Conservation (phyloP, 1,140 invertebrate species). For the Lordiphosa stackelbergi region DNA sequence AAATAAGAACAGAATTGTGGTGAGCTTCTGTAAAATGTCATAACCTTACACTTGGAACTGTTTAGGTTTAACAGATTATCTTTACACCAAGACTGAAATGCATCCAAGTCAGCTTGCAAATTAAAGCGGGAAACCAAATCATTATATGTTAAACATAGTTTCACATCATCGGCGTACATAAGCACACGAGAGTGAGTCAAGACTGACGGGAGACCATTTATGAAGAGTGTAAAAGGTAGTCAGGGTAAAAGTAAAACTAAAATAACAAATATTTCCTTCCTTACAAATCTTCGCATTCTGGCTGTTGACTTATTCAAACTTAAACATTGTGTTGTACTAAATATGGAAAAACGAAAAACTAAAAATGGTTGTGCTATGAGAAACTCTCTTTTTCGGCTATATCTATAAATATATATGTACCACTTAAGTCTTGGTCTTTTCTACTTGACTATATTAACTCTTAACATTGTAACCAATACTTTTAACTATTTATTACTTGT, state of each 20-base stretch:
- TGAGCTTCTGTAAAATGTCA: no score
- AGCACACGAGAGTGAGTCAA: no score
- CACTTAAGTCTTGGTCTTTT: slow-evolving; percentile 12
- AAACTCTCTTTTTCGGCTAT: slow-evolving; percentile 46
- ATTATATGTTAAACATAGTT: no score
- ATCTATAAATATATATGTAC: slow-evolving; percentile 1
- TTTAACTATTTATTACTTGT: slow-evolving; percentile 33
- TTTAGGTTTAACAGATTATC: no score
- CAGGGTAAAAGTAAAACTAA: slow-evolving; percentile 46
- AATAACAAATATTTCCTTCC: slow-evolving; percentile 14
- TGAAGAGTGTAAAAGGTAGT: slow-evolving; percentile 53
- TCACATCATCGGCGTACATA: no score
- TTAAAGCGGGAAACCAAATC: no score
- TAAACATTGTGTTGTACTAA: slow-evolving; percentile 8
- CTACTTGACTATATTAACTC: slow-evolving; percentile 1
- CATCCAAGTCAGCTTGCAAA: no score
- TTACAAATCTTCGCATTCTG: slow-evolving; percentile 53
- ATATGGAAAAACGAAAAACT: slow-evolving; percentile 47
- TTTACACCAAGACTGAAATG: no score
- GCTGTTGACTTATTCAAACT: slow-evolving; percentile 52
- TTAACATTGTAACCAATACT: slow-evolving; percentile 7
- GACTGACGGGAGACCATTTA: no score
- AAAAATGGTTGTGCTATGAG: slow-evolving; percentile 75
- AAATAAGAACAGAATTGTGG: no score
- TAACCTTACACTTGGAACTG: no score